phyloP scores from a whole-genome alignment of 1,140 invertebrate genomes.

The Cydia amplana region DNA sequence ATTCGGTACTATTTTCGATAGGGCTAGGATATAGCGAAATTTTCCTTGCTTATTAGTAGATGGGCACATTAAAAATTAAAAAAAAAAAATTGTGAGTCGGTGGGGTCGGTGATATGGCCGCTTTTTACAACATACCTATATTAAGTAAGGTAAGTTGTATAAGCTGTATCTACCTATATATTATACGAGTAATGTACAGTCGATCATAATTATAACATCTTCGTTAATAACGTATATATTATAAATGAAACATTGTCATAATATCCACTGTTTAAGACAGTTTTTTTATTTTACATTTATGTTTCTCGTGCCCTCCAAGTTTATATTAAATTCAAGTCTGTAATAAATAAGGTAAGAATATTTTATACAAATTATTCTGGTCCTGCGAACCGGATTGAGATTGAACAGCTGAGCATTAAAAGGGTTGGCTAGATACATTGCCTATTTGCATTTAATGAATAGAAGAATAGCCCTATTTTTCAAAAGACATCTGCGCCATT shows the following conservation, averaged over 20 bases:
- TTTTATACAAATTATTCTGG: background rate
- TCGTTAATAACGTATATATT: no score
- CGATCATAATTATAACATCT: no score
- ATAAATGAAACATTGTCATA: no score
- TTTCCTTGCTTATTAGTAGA: background rate
- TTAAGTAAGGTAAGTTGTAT: no score
- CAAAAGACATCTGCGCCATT: constrained; percentile 1
- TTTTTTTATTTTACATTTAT: background rate
- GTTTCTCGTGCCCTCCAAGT: background rate
- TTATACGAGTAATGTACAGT: no score
- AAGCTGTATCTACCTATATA: no score
- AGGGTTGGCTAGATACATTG: constrained; percentile 15
- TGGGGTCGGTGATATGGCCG: no score
- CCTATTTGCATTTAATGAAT: constrained; percentile 13
- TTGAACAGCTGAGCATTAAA: constrained; percentile 6
- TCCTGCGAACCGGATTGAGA: background rate
- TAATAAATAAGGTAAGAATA: no score
- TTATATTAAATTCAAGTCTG: no score
- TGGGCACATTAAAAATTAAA: no score
- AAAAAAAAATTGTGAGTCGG: no score
- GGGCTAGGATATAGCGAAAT: background rate
- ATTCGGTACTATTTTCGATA: background rate
- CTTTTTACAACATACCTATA: no score
- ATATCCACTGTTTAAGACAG: background rate
- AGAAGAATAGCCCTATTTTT: background rate